phyloP scores from a whole-genome alignment of 2,888 invertebrate species.

The Lycia hirtaria region DNA sequence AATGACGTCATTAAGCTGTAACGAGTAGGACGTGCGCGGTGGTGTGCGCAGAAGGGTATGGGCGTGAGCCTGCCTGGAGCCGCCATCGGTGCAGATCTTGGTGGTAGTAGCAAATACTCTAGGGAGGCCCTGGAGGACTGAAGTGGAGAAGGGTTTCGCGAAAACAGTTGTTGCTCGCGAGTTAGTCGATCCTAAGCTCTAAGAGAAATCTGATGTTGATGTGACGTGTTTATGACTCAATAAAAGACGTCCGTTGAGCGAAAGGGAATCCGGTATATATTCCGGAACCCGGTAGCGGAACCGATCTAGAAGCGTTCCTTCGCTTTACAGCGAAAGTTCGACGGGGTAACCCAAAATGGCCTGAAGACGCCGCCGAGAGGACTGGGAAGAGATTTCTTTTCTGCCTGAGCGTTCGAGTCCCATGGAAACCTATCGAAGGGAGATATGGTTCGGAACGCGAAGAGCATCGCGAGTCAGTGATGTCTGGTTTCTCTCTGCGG shows the following conservation, averaged over 20 bases:
- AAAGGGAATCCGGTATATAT: constrained; percentile 85
- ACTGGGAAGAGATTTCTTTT: constrained; percentile 77
- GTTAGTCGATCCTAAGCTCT: constrained; percentile 86
- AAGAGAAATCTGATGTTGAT: constrained; percentile 77
- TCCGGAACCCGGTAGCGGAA: constrained; percentile 86
- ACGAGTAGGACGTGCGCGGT: constrained; percentile 84
- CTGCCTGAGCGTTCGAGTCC: constrained; percentile 81
- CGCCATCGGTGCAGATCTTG: constrained; percentile 87
- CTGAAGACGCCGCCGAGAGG: constrained; percentile 84
- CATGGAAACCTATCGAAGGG: constrained; percentile 79
- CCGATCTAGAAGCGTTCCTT: constrained; percentile 70
- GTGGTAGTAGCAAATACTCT: constrained; percentile 90
- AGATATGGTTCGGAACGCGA: constrained; percentile 78
- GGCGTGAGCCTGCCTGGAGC: constrained; percentile 80
- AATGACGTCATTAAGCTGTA: constrained; percentile 80
- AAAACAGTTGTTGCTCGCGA: constrained; percentile 84
- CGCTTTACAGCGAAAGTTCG: constrained; percentile 49
- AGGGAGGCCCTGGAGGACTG: constrained; percentile 86
- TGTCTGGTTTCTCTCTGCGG: constrained; percentile 64
- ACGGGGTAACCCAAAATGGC: constrained; percentile 76
- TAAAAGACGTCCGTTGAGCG: constrained; percentile 73
- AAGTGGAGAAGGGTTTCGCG: constrained; percentile 83
- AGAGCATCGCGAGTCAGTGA: constrained; percentile 58
- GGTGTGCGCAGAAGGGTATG: constrained; percentile 86
- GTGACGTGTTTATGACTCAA: constrained; percentile 55